Conservation (phyloP, 2,113 vertebrate species). For the Apodemus sylvaticus region DNA sequence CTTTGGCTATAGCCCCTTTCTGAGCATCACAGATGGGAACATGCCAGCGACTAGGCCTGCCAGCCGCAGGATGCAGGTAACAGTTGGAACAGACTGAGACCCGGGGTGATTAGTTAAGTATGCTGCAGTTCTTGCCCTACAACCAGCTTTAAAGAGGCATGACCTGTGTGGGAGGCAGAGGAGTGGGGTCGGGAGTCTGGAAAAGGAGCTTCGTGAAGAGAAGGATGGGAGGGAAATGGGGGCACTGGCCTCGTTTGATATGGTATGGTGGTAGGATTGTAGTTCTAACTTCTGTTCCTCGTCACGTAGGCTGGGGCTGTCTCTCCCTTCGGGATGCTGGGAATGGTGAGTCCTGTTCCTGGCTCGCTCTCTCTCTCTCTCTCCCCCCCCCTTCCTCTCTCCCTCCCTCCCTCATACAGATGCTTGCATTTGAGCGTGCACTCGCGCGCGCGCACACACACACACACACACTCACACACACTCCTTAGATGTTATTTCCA, state of each 20-base stretch:
- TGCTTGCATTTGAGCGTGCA: no score
- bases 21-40: constrained; percentile 87
- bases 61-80: constrained; percentile 87
- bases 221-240: not conserved
- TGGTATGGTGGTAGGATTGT: not conserved
- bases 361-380: not conserved
- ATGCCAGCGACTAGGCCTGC: constrained; percentile 83
- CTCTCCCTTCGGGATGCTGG: constrained; percentile 97
- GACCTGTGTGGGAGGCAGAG: not conserved
- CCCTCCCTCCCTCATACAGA: no score
- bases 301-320: constrained; percentile 91
- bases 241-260: not conserved
- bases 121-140: not conserved
- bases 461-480: no score
- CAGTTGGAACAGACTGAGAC: not conserved
- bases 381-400: not conserved
- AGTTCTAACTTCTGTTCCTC: constrained; percentile 63
- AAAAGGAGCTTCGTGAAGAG: not conserved
- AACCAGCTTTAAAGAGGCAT: not conserved
- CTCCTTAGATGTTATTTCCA: not conserved
- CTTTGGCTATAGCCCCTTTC: constrained; percentile 94
- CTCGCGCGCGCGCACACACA: no score
- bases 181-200: not conserved
- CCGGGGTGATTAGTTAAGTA: not conserved
- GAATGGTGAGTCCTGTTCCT: constrained; percentile 94